Percentiles rank a stretch among this genome's conserved stretches.
Conservation (phyloP, 2,113 vertebrate species). For the Indicator indicator region DNA sequence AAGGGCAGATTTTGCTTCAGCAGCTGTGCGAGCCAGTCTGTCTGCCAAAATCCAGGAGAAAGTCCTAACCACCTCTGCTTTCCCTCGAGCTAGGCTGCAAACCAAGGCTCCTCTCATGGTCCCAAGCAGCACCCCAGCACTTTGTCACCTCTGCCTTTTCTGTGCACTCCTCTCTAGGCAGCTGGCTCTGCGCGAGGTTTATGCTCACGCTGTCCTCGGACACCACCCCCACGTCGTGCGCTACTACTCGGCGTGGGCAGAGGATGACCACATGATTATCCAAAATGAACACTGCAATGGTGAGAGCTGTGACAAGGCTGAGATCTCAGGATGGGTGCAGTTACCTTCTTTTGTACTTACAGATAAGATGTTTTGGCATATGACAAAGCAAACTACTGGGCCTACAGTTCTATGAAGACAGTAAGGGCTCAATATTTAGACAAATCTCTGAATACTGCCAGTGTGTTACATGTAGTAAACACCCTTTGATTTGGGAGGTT, state of each 20-base stretch:
- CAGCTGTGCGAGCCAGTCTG: background rate
- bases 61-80: background rate
- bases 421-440: background rate
- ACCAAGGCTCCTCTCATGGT: background rate
- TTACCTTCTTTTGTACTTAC: background rate
- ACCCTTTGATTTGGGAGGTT: background rate
- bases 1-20: background rate
- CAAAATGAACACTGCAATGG: constrained; percentile 97
- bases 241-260: constrained; percentile 96
- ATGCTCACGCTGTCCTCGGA: constrained; percentile 94
- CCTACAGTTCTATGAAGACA: background rate
- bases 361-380: background rate
- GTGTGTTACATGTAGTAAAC: background rate
- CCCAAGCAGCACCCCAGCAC: background rate
- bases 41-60: background rate
- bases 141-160: background rate
- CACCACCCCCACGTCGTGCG: constrained; percentile 96
- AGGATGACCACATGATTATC: constrained; percentile 93
- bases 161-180: constrained; percentile 73
- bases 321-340: background rate
- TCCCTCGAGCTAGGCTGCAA: background rate
- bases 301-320: constrained; percentile 55
- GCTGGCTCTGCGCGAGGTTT: constrained; percentile 90
- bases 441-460: background rate
- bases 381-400: background rate